These are phyloP conservation scores for Herpetotheres cachinnans DNA, from an alignment of 2,113 vertebrate genomes.

Conservation along the genomic window DNA sequence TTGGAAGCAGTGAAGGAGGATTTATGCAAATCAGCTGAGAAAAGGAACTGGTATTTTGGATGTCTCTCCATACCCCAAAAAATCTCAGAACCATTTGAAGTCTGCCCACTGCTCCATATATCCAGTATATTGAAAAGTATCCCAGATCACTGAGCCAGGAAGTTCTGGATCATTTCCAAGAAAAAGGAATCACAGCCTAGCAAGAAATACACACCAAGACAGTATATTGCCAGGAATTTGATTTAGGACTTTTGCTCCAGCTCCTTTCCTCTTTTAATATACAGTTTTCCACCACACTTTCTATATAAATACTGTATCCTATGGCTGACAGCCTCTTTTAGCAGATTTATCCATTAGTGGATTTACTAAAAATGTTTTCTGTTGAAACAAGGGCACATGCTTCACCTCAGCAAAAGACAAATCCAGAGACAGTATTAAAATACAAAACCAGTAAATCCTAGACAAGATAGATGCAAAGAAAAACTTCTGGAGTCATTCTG, in stretches of 20 bases:
- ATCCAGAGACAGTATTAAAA: background rate
- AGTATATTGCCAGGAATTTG: slow-evolving; percentile 30
- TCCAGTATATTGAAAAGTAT: slow-evolving; percentile 14
- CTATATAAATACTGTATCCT: slow-evolving; percentile 42
- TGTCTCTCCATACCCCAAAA: background rate
- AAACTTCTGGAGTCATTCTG: background rate
- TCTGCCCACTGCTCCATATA: background rate
- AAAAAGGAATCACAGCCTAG: slow-evolving; percentile 7
- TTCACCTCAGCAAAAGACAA: background rate
- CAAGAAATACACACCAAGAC: slow-evolving; percentile 44
- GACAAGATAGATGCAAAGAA: background rate
- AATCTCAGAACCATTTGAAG: background rate
- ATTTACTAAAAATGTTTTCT: slow-evolving; percentile 38
- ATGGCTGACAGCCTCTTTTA: slow-evolving; percentile 3
- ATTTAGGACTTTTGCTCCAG: slow-evolving; percentile 22
- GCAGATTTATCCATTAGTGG: slow-evolving; percentile 21
- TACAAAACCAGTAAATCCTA: background rate
- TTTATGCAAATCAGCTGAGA: slow-evolving; percentile 4
- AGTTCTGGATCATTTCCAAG: slow-evolving; percentile 30
- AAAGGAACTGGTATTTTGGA: background rate
- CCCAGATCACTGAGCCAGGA: background rate
- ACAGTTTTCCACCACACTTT: slow-evolving; percentile 52
- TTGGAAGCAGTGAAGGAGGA: background rate
- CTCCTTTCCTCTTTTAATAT: slow-evolving; percentile 39
- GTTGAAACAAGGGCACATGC: slow-evolving; percentile 21